Evolutionary conservation across 2,797 vertebrate genomes (phyloP).

Genomic region (Sternotherus odoratus): DNA sequence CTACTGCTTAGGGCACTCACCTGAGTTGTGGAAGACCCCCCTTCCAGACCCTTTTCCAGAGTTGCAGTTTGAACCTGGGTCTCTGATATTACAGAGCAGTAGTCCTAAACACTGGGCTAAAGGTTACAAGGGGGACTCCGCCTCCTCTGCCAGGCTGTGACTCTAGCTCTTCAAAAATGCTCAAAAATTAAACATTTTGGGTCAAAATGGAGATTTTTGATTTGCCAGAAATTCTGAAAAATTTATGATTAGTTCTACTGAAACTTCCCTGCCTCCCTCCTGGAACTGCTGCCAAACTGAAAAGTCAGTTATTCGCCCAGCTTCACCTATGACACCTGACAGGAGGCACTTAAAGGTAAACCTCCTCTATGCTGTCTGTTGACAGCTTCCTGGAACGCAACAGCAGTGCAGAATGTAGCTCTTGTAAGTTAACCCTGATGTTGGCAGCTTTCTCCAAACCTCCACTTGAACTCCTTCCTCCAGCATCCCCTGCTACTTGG

Average conservation of each 20-base stretch:
- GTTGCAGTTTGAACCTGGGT: background rate
- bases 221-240: background rate
- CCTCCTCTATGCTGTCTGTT: background rate
- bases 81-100: background rate
- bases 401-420: background rate
- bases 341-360: background rate
- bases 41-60: background rate
- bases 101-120: background rate
- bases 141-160: background rate
- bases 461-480: background rate
- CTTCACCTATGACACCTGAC: background rate
- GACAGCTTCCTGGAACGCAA: background rate
- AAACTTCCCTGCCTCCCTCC: background rate
- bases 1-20: background rate
- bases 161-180: background rate
- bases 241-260: background rate
- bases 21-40: background rate
- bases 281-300: background rate
- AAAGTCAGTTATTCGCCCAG: background rate
- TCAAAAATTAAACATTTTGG: background rate
- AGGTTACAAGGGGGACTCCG: background rate
- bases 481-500: background rate
- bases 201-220: background rate
- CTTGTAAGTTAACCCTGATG: background rate
- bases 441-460: background rate